Percentiles rank a stretch among this genome's conserved stretches.
Evolutionary conservation across 2,797 vertebrate genomes (phyloP).

Genomic region (Hippopotamyrus pictus): DNA sequence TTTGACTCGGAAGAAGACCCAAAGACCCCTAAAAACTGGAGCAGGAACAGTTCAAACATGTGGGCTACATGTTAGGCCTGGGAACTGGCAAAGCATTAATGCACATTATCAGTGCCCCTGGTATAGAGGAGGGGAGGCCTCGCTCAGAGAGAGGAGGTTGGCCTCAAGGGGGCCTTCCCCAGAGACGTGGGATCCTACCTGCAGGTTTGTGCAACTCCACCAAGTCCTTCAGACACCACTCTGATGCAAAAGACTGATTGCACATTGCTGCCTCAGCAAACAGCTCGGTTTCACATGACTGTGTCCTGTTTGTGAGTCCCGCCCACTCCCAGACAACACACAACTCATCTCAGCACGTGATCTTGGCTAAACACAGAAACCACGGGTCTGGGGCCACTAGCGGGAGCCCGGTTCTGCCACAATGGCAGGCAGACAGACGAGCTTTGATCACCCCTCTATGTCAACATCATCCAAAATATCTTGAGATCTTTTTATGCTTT

Average conservation of each 20-base stretch:
- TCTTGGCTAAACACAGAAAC: constrained; percentile 2
- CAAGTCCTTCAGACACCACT: not conserved
- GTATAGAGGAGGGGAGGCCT: not conserved
- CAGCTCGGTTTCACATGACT: not conserved
- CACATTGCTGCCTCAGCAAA: not conserved
- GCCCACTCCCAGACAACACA: not conserved
- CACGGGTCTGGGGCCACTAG: not conserved
- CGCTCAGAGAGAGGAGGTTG: not conserved
- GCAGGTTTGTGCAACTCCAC: not conserved
- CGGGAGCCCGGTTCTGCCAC: not conserved
- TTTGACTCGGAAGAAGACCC: not conserved
- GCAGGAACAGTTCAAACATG: not conserved
- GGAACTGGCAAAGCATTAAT: not conserved
- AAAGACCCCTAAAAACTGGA: not conserved
- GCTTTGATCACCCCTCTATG: not conserved
- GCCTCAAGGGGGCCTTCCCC: not conserved
- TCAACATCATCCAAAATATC: not conserved
- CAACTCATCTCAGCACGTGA: not conserved
- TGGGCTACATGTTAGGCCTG: not conserved
- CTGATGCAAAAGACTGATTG: not conserved
- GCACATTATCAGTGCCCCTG: not conserved
- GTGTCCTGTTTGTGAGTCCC: not conserved
- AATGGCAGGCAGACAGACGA: not conserved
- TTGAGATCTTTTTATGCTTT: not conserved
- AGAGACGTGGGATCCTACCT: not conserved